Conservation (phyloP, 2,113 vertebrate genomes). For the Epinephelus moara region DNA sequence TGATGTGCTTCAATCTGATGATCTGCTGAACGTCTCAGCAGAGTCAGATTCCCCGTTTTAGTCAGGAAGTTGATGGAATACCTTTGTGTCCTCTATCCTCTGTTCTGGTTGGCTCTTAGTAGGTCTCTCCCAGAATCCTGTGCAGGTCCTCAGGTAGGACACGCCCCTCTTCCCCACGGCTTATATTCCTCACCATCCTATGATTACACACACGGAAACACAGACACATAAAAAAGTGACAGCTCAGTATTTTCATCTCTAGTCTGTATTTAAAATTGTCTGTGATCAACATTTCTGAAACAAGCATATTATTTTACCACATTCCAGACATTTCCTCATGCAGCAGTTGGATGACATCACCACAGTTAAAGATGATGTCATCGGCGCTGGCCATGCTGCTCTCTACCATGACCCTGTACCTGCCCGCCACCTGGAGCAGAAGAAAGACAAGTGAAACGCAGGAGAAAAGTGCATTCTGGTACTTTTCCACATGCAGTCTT, state of each 20-base stretch:
- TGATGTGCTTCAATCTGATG: conserved; percentile 55
- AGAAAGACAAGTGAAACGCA: background rate
- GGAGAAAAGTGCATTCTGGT: background rate
- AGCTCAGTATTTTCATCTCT: background rate
- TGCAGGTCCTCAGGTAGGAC: conserved; percentile 88
- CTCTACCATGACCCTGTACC: conserved; percentile 89
- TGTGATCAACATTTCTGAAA: background rate
- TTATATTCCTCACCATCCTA: conserved; percentile 93
- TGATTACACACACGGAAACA: conserved; percentile 1
- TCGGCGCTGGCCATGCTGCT: conserved; percentile 87
- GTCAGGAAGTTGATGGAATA: conserved; percentile 33
- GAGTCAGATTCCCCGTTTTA: conserved; percentile 23
- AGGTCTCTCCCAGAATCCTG: conserved; percentile 88
- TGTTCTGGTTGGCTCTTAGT: conserved; percentile 81
- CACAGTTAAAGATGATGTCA: conserved; percentile 90
- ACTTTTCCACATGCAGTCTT: background rate
- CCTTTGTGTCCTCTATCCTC: conserved; percentile 64
- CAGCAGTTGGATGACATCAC: conserved; percentile 90
- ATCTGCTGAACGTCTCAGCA: background rate
- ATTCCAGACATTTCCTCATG: conserved; percentile 87
- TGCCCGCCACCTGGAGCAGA: conserved; percentile 86
- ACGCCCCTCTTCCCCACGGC: conserved; percentile 89
- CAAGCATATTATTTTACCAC: conserved; percentile 80
- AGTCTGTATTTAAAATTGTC: background rate
- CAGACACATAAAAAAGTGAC: background rate